Base-by-base conservation (phyloP, 2,113 vertebrate genomes). In the Pitta sordida region DNA sequence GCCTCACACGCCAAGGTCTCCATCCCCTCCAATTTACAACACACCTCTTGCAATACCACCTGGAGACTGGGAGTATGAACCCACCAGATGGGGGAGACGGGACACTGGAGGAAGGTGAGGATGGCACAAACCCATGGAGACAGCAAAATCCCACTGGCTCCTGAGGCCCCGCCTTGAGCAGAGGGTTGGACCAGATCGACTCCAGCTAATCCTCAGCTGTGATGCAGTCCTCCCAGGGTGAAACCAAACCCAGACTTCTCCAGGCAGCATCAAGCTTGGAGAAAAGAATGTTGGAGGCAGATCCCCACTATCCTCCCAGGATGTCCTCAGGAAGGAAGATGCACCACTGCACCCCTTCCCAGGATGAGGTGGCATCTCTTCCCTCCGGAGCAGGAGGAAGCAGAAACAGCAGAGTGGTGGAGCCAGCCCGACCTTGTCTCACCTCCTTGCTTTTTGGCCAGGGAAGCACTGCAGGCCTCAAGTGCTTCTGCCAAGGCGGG, bases 351-450 rank as follows among this genome's bases (percentile, higher is more conserved):
- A 67, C 18, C 32, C 29, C 11, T 22, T 34, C 27, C 53, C 49
- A 60, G 46, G 53, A 60, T 73, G 16, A 56, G 18, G 22, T 4
- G 15, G 20, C 1, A 0, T 13, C 41, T 64, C 36, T 60, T 75
- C 41, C 46, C 56, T 62, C 36, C 4, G 2, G 80, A 69, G n/a
- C 16, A 52, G 10, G 4, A 11, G 53, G 30, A 75, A 90, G 60
- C 48, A 91, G 62, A 51, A 78, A 34, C 41, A 46, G 69, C 0
- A 0, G 34, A 53, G 43, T 3, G 36, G 41, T 36, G 51, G 41
- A 83, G 23, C 52, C 0, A 0, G 46, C 34, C 0, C 0, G 62
- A 68, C 23, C 49, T 60, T 0, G 0, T 64, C 76, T 49, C 0
- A 0, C 44, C 3, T 16, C 69, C 81, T 39, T 59, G 29, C 24